A percentile compares a stretch with the other conserved stretches of the same genome.
These are phyloP conservation scores for Dreissena polymorpha DNA, from an alignment of 1,140 invertebrate species.

Conservation along the genomic window DNA sequence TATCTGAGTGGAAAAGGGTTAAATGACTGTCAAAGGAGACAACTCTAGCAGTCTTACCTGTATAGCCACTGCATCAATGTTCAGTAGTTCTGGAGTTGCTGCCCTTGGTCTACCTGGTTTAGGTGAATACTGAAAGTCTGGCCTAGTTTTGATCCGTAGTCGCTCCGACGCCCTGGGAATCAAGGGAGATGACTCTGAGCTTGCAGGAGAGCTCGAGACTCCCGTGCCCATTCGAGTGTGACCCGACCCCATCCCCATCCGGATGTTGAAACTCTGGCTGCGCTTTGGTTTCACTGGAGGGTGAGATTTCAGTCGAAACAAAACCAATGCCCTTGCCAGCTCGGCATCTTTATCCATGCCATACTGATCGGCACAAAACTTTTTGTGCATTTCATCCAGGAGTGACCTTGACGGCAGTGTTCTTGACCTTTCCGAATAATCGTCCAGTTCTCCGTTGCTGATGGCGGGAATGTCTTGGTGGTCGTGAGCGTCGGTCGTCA, in stretches of 20 bases:
- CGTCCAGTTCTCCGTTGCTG: not conserved
- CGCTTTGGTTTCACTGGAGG: slow-evolving; percentile 32
- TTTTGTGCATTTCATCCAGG: slow-evolving; percentile 66
- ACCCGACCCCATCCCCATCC: slow-evolving; percentile 33
- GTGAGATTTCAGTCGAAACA: slow-evolving; percentile 52
- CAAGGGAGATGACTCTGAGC: slow-evolving; percentile 40
- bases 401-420: slow-evolving; percentile 57
- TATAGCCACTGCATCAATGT: not conserved
- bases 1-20: no score
- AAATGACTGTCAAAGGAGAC: slow-evolving; percentile 31
- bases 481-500: slow-evolving; percentile 23
- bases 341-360: slow-evolving; percentile 44
- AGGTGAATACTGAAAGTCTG: slow-evolving; percentile 40
- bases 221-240: not conserved
- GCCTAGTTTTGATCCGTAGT: slow-evolving; percentile 42
- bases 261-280: slow-evolving; percentile 53
- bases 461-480: slow-evolving; percentile 14
- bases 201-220: slow-evolving; percentile 31
- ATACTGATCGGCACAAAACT: slow-evolving; percentile 67
- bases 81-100: slow-evolving; percentile 44
- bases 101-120: slow-evolving; percentile 32
- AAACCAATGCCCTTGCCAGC: slow-evolving; percentile 40
- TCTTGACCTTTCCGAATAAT: slow-evolving; percentile 21
- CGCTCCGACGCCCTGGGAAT: slow-evolving; percentile 38
- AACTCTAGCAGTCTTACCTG: slow-evolving; percentile 49